phyloP scores from a whole-genome alignment of 1,140 invertebrate species.

The Trypoxylus dichotomus region DNA sequence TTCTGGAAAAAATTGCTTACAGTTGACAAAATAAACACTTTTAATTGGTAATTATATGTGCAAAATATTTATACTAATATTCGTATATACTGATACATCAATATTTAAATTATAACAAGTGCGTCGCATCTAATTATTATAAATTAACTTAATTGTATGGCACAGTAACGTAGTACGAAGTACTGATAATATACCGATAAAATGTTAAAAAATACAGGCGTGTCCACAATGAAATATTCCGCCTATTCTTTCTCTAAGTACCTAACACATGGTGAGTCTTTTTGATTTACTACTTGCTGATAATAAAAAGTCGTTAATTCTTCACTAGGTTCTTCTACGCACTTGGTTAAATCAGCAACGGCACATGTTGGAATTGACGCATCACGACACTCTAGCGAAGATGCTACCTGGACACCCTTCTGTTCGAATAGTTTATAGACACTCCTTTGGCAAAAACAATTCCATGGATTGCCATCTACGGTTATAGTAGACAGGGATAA shows the following conservation, averaged over 20 bases:
- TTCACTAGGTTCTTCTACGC: constrained; percentile 5
- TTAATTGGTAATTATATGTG: no score
- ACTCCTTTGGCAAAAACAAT: neutral
- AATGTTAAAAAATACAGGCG: neutral
- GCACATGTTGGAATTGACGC: neutral
- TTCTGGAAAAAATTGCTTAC: no score
- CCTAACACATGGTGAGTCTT: neutral
- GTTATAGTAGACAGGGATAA: neutral
- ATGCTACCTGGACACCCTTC: neutral
- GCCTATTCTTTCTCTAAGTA: neutral
- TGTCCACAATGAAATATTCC: neutral
- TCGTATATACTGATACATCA: no score
- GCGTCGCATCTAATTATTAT: no score
- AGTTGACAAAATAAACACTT: no score
- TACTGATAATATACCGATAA: neutral
- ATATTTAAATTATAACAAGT: no score
- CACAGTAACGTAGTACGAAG: no score
- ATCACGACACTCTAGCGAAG: neutral
- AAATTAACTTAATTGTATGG: no score
- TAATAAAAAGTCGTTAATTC: neutral
- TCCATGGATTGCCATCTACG: constrained; percentile 16
- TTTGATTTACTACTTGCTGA: neutral
- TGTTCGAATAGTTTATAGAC: neutral
- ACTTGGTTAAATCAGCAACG: neutral
- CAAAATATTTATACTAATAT: no score